A percentile compares a stretch with the other conserved stretches of the same genome.
Conservation (phyloP, 1,140 invertebrate genomes). For the Polypedilum pembai region DNA sequence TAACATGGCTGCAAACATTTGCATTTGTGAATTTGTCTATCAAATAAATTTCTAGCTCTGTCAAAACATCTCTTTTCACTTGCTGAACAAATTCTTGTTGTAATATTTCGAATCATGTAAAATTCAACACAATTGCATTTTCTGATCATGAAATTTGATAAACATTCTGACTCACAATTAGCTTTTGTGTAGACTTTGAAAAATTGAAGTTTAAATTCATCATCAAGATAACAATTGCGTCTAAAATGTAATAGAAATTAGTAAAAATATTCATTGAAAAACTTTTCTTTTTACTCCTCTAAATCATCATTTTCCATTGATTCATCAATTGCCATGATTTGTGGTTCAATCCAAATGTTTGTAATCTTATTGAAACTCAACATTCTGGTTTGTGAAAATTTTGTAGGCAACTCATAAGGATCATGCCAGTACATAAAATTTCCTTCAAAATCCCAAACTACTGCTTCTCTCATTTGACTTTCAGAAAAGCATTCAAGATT, state of each 20-base stretch:
- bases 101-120: slow-evolving; percentile 55
- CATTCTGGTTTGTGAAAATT: too few species aligned
- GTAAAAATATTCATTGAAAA: too few species aligned
- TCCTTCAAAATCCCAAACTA: too few species aligned
- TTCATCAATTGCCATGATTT: too few species aligned
- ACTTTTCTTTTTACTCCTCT: too few species aligned
- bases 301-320: too few species aligned
- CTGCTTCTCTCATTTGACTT: too few species aligned
- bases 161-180: slow-evolving; percentile 68
- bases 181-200: slow-evolving; percentile 64
- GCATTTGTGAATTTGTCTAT: neutral
- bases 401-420: too few species aligned
- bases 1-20: neutral
- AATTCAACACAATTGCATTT: slow-evolving; percentile 60
- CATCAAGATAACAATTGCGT: slow-evolving; percentile 56
- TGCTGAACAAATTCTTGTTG: neutral
- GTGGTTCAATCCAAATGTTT: too few species aligned
- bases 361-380: too few species aligned
- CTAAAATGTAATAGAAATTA: neutral
- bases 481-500: too few species aligned
- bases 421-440: too few species aligned
- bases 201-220: slow-evolving; percentile 53
- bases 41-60: neutral
- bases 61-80: neutral
- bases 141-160: slow-evolving; percentile 60